Conservation (phyloP, 1,140 invertebrate species). For the Rhynchophorus ferrugineus region DNA sequence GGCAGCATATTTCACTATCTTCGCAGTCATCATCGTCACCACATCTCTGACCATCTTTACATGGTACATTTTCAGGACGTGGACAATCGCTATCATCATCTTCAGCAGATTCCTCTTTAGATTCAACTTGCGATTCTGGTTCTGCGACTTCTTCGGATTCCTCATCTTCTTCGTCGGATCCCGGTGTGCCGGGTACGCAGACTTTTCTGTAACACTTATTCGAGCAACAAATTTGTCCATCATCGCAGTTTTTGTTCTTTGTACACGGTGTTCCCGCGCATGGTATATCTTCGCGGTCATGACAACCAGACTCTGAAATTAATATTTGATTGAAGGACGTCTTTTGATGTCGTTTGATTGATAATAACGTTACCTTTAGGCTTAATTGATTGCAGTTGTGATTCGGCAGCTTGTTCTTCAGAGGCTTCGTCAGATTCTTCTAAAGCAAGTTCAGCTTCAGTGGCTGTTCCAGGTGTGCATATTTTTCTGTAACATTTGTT, state of each 20-base stretch:
- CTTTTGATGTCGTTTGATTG: neutral
- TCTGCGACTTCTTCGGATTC: constrained; percentile 32
- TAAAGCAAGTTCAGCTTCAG: constrained; percentile 9
- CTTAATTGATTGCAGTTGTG: no score
- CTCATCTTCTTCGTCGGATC: constrained; percentile 33
- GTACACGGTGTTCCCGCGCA: constrained; percentile 12
- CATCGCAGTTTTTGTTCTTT: constrained; percentile 11
- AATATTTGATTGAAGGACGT: neutral
- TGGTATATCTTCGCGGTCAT: constrained; percentile 31
- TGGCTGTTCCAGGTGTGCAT: constrained; percentile 14
- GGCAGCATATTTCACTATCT: constrained; percentile 13
- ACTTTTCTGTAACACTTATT: constrained; percentile 22
- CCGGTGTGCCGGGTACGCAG: constrained; percentile 12
- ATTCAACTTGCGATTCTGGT: constrained; percentile 22
- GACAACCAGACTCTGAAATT: constrained; percentile 12
- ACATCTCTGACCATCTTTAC: constrained; percentile 16
- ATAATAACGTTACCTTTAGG: no score
- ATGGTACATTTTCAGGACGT: constrained; percentile 14
- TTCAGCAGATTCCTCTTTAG: constrained; percentile 20
- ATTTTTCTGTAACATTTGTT: constrained; percentile 19
- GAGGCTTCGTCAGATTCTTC: constrained; percentile 42
- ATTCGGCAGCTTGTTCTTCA: constrained; percentile 35
- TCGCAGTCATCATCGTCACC: constrained; percentile 9
- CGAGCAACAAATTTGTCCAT: constrained; percentile 20
- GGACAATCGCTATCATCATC: constrained; percentile 13